Base-by-base conservation (phyloP, 1,140 invertebrate species). In the Holotrichia oblita region DNA sequence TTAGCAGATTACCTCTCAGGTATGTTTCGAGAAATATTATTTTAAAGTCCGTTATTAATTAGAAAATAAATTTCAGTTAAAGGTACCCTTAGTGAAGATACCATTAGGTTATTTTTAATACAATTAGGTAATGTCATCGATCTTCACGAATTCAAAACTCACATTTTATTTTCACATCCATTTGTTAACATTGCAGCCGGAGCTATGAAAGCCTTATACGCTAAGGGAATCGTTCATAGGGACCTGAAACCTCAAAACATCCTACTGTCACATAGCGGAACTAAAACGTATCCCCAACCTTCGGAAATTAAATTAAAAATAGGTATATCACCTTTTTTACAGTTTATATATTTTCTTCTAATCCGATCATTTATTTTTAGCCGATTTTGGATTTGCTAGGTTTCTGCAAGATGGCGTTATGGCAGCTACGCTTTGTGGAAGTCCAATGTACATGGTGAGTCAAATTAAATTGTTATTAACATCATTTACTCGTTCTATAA, bases 171-270 rank as follows among this genome's bases (percentile, higher is more conserved):
- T 72, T 64, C 17, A 44, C 20, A 78, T 69, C 22, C 24, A 44
- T 73, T 44, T 79, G 55, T 48, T 73, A 75, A 61, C 4, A 44
- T 73, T 73, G 79, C 76, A 95, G 98, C 97, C 81, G 96, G 94
- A 84, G 98, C 98, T 42, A 98, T 99, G 96, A 94, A 96, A 87
- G 97, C 97, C 17, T 90, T 99, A 79, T 94, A 98, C 89, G 94
- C 93, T 79, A 99, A 99, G 90, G 98, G 97, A 84, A 98, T 99
- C 85, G 97, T 99, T 73, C 99, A 99, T 87, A 91, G 99, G 84
- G 99, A 99, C 91, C 90, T 99, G 83, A 99, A 99, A 88, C 98
- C 98, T 79, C 97, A 99, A 89, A 99, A 99, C 88, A 98, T 99
- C 85, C 89, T 99, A 75, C 89, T 99, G 69, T 95, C 95, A 86